These are phyloP conservation scores for Drosophila sproati DNA, from an alignment of 1,140 invertebrate genomes.

Conservation along the genomic window DNA sequence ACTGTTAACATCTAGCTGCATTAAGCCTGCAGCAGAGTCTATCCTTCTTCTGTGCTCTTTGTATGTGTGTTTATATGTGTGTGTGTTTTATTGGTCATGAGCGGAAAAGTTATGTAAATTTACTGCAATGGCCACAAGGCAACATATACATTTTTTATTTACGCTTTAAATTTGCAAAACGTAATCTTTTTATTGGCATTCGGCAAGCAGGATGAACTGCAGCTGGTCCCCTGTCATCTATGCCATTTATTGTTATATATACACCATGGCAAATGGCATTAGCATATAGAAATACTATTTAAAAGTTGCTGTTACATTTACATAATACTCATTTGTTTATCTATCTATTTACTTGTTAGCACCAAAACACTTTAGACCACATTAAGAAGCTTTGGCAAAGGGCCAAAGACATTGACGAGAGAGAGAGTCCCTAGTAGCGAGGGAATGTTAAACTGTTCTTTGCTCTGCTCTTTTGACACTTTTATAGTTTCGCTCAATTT, in stretches of 20 bases:
- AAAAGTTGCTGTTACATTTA: slow-evolving; percentile 57
- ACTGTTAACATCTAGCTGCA: slow-evolving; percentile 27
- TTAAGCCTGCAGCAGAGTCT: slow-evolving; percentile 29
- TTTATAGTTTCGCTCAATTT: slow-evolving; percentile 77
- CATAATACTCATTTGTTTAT: slow-evolving; percentile 59
- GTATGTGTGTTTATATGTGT: slow-evolving; percentile 2
- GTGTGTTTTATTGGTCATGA: slow-evolving; percentile 12
- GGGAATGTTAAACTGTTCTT: slow-evolving; percentile 9
- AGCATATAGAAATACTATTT: slow-evolving; percentile 21
- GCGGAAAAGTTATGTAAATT: slow-evolving; percentile 38
- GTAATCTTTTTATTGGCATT: slow-evolving; percentile 53
- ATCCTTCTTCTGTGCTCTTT: slow-evolving; percentile 21
- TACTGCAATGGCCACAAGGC: slow-evolving; percentile 14
- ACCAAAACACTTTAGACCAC: slow-evolving; percentile 41
- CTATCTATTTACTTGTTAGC: slow-evolving; percentile 53
- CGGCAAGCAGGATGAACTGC: slow-evolving; percentile 11
- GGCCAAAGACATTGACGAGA: slow-evolving; percentile 40
- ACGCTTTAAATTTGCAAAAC: slow-evolving; percentile 56
- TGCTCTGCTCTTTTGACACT: slow-evolving; percentile 68
- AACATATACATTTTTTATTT: slow-evolving; percentile 61
- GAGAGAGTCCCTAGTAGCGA: slow-evolving; percentile 29
- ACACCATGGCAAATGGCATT: background rate
- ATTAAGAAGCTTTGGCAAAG: slow-evolving; percentile 46
- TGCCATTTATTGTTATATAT: background rate
- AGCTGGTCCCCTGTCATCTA: background rate